Base-by-base conservation (phyloP, 2,888 invertebrate genomes). In the Leucophenga maculata region DNA sequence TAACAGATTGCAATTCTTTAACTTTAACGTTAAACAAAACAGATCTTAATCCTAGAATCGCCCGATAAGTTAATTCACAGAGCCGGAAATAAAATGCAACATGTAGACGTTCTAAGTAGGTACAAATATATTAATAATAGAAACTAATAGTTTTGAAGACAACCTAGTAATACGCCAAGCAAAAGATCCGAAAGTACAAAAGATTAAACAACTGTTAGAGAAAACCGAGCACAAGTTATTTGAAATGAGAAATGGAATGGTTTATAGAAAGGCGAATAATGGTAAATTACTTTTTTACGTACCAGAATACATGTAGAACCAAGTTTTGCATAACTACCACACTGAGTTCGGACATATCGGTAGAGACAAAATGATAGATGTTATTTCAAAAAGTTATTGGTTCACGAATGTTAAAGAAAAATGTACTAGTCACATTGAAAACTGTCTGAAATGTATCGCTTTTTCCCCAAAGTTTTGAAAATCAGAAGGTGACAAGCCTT, bases 31-130 rank as follows among this genome's bases (percentile, higher is more conserved):
- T 48, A 3, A 48, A 16, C 13, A 48, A 13, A 16, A 48, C 11
- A 3, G 48, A 48, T 8, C 11, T 48, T 4, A 50, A 50, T n/a
- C 50, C 50, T 1, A 14, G 50, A 18, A 50, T 50, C 13, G 50
- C 14, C 6, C 6, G 50, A n/a, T 18, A 52, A 31, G 60, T n/a
- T 66, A n/a, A 31, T 26, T 0, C 52, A 54, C 32, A 22, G 65
- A 6, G 16, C 65, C 3, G 65, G 65, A 0, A 31, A 22, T 0
- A 14, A 18, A 14, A 66, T 66, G 65, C 52, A 54, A n/a, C 83
- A 85, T 71, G 83, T 81, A 1, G 82, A 85, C 69, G 78, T 82
- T 20, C 22, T 55, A 22, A 55, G 55, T 55, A 55, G 55, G 14
- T 55, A 50, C 16, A 16, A 69, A 64, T 18, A 66, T 73, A 46